Base-by-base conservation (phyloP, 2,888 invertebrate genomes). In the Oscheius onirici region DNA sequence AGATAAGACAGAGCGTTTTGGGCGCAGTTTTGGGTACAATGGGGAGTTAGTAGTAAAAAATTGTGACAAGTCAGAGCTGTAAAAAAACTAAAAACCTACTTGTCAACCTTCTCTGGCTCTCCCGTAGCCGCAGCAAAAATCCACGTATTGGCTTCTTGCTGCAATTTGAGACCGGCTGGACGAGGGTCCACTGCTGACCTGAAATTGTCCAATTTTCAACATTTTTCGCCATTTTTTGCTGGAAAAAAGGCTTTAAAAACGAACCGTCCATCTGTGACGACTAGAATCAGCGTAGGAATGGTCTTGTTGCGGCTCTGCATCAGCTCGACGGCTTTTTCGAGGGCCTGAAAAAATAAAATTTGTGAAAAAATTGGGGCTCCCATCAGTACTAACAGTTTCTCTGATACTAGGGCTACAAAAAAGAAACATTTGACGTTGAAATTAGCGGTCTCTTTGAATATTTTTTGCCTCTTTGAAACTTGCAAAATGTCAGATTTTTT, bases 111-210 rank as follows among this genome's bases (percentile, higher is more conserved):
- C 63, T 78, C 77, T 22, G 85, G 83, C 58, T 85, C 84, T 65
- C 85, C 85, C 34, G 85, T 85, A 5, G 84, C 84, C 15, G 84
- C 85, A n/a, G 85, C 85, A 51, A 84, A 85, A 8, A 85, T 76
- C 80, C 81, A 85, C 6, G 84, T 84, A 51, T 82, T 76, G 3
- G 78, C 69, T 34, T 79, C 72, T 41, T 26, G 65, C 55, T 82
- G 83, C 6, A 85, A 73, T 60, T 67, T 28, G 17, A 49, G 10
- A 24, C 63, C 63, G n/a, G 63, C 63, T 2, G 63, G 63, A n/a
- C 49, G 78, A 57, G 84, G 84, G 65, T 84, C 84, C 24, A 81
- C 83, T 28, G 83, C 83, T 3, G 78, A 79, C 65, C 81, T 75
- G 46, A 40, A 68, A 55, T n/a, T n/a, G n/a, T n/a, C n/a, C 17